Conservation (phyloP, 2,797 vertebrate genomes). For the Silurus lanzhouensis region DNA sequence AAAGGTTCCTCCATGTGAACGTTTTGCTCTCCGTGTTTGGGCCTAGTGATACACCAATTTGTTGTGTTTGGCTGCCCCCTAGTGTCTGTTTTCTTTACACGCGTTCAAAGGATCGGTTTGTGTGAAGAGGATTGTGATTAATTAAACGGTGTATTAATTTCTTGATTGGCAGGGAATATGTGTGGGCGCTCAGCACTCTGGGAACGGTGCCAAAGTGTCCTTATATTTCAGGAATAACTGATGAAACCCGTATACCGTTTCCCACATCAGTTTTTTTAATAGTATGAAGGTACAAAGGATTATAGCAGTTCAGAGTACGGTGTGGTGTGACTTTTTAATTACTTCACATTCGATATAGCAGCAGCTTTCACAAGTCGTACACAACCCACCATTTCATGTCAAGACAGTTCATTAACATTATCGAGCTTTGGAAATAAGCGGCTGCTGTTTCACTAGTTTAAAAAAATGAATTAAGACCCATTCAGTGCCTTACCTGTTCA, state of each 20-base stretch:
- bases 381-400: background rate
- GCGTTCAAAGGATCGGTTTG: background rate
- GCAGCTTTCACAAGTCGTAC: background rate
- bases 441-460: background rate
- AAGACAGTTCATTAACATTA: conserved; percentile 1
- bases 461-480: background rate
- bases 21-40: background rate
- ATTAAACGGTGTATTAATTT: conserved; percentile 2
- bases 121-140: background rate
- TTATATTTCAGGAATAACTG: background rate
- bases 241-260: background rate
- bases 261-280: background rate
- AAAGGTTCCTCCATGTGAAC: background rate
- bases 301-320: background rate
- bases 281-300: background rate
- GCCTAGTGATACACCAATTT: background rate
- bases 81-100: conserved; percentile 55
- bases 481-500: background rate
- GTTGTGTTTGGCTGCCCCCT: conserved; percentile 69
- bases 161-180: background rate
- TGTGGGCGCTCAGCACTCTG: background rate
- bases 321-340: background rate
- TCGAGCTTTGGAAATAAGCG: background rate
- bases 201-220: background rate
- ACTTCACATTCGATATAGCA: background rate